Evolutionary conservation across 2,797 vertebrate species (phyloP), one percentile per base, ranked within the genome.

Genomic region (Hoplostethus atlanticus): DNA sequence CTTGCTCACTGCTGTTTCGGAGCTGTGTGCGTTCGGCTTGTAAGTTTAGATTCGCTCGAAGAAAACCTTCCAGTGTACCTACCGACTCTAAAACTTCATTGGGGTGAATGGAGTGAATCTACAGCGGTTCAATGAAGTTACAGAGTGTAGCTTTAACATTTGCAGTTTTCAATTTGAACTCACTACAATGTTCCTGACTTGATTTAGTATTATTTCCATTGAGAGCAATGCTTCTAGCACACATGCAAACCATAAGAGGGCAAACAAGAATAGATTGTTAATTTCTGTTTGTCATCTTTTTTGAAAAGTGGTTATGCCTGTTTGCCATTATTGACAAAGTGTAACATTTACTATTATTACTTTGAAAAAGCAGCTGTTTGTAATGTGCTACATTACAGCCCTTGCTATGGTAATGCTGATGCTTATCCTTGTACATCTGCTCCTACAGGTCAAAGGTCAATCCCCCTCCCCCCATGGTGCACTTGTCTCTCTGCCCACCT

Each of bases 391-490:
- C 64, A 25, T 90, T 40, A n/a, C 30, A 62, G 16, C 6, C 25
- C 12, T 30, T 62, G 28, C 13, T 31, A 6, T 64, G 16, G 53
- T 31, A 34, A 55, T 21, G 57, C 12, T 60, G 17, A 61, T 25
- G 13, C 13, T 52, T 50, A 52, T 34, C 70, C 76, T 50, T 80
- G 61, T 84, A 69, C 75, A 16, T 88, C 73, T 93, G 64, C 85
- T 77, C 79, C 84, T 90, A 88, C 93, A 95, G 95, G 92, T 91
- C 83, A 92, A 87, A 86, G 73, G 72, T 91, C 84, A 85, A 63
- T 82, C 21, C 21, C 21, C 21, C 21, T 21, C 21, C 21, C 21
- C 61, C 79, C 79, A 71, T 31, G 82, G 83, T 89, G 87, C 93
- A 93, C 91, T 89, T 90, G 74, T 87, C 75, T 80, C 56, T 87